These are phyloP conservation scores for Prosopocoilus inquinatus DNA, from an alignment of 2,888 invertebrate genomes.

Conservation along the genomic window DNA sequence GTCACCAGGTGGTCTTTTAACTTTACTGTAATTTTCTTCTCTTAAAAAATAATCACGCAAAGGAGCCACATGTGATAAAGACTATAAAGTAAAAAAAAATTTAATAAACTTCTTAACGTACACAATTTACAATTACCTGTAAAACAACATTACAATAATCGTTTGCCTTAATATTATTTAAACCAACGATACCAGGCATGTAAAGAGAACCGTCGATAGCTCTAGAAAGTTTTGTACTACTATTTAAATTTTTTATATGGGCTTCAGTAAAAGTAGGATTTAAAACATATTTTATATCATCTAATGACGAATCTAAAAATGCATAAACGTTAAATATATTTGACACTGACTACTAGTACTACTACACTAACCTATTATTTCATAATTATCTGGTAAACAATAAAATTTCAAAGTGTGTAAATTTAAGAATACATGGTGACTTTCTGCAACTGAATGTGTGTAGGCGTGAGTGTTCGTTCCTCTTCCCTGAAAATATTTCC, in stretches of 20 bases:
- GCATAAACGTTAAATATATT: conserved; percentile 4
- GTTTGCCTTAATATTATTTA: conserved; percentile 99
- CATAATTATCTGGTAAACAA: conserved; percentile 98
- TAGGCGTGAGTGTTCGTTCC: conserved; percentile 99
- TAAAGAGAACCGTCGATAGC: conserved; percentile 97
- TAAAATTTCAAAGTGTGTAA: conserved; percentile 96
- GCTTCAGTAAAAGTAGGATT: conserved; percentile 91
- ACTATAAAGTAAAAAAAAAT: conserved; percentile 56
- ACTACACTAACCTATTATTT: conserved; percentile 80
- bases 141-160: conserved; percentile 99
- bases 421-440: conserved; percentile 97
- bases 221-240: conserved; percentile 79
- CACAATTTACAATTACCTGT: conserved; percentile 61
- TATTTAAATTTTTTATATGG: conserved; percentile 81
- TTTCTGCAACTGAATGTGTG: conserved; percentile 96
- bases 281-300: conserved; percentile 97
- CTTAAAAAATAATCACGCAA: conserved; percentile 92
- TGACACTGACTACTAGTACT: neutral
- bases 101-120: neutral
- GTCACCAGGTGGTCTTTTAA: conserved; percentile 93
- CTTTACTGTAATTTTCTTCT: conserved; percentile 86
- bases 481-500: conserved; percentile 97
- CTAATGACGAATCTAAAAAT: conserved; percentile 83
- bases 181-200: conserved; percentile 94
- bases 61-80: conserved; percentile 92